Percentiles rank a stretch among this genome's conserved stretches.
These are phyloP conservation scores for Scalopus aquaticus DNA, from an alignment of 2,113 vertebrate genomes.

Conservation along the genomic window DNA sequence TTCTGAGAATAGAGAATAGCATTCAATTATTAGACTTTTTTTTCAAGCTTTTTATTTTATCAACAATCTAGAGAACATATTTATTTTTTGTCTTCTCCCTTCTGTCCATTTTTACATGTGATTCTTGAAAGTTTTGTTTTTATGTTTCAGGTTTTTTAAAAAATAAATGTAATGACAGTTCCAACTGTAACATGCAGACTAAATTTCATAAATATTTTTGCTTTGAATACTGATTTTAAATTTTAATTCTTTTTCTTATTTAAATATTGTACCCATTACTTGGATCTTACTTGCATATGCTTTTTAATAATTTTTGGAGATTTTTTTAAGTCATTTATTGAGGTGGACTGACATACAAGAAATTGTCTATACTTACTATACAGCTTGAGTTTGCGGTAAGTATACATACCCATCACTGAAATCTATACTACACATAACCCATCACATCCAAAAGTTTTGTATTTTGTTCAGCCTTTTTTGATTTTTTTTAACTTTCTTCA, in stretches of 20 bases:
- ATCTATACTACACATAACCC: neutral
- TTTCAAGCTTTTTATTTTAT: neutral
- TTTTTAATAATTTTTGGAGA: neutral
- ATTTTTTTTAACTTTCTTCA: neutral
- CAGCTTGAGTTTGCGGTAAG: neutral
- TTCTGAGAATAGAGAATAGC: neutral
- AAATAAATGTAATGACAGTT: neutral
- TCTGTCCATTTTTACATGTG: neutral
- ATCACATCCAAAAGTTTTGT: neutral
- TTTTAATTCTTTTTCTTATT: neutral
- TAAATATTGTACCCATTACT: neutral
- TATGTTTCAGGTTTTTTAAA: neutral
- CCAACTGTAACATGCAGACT: neutral
- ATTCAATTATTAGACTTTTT: neutral
- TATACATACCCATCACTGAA: no score
- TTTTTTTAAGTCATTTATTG: neutral
- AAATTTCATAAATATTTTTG: neutral
- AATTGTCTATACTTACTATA: neutral
- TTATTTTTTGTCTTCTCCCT: neutral
- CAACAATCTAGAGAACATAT: neutral
- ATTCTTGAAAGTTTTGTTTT: neutral
- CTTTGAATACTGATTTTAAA: conserved; percentile 18
- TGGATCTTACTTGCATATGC: neutral
- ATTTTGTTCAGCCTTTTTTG: neutral
- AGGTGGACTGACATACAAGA: neutral